Conservation (phyloP, 2,113 vertebrate species). For the Limanda limanda region DNA sequence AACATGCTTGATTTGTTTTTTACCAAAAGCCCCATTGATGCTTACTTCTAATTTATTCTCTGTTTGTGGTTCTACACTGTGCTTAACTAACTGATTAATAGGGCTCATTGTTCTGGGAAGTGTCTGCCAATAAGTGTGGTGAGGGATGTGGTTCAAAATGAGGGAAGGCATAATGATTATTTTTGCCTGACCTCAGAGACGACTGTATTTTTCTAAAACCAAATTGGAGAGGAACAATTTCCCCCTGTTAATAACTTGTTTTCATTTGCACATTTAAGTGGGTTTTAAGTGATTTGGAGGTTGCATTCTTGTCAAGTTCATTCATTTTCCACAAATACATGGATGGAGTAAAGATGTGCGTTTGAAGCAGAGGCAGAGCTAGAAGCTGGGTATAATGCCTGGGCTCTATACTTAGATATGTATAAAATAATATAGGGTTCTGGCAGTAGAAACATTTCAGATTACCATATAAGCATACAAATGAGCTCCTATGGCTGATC, state of each 20-base stretch:
- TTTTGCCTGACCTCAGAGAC: slow-evolving; percentile 2
- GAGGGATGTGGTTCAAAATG: slow-evolving; percentile 3
- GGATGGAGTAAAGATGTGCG: background rate
- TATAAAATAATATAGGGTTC: background rate
- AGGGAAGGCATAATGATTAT: slow-evolving; percentile 1
- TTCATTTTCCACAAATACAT: background rate
- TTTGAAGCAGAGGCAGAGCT: background rate
- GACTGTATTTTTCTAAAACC: background rate
- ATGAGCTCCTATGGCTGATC: background rate
- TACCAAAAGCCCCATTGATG: background rate
- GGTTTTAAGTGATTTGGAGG: background rate
- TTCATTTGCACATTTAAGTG: background rate
- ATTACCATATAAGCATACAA: background rate
- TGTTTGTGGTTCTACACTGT: background rate
- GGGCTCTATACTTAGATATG: background rate
- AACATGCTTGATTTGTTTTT: background rate
- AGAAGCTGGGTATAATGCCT: background rate
- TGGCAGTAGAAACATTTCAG: background rate
- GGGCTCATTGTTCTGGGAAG: background rate
- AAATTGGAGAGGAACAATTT: background rate
- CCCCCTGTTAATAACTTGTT: background rate
- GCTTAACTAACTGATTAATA: slow-evolving; percentile 4
- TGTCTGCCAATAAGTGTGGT: background rate
- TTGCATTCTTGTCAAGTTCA: background rate
- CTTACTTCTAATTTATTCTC: background rate